Evolutionary conservation across 2,888 invertebrate species (phyloP), one percentile per base, ranked within the genome.

Genomic region (Branchellion lobata): DNA sequence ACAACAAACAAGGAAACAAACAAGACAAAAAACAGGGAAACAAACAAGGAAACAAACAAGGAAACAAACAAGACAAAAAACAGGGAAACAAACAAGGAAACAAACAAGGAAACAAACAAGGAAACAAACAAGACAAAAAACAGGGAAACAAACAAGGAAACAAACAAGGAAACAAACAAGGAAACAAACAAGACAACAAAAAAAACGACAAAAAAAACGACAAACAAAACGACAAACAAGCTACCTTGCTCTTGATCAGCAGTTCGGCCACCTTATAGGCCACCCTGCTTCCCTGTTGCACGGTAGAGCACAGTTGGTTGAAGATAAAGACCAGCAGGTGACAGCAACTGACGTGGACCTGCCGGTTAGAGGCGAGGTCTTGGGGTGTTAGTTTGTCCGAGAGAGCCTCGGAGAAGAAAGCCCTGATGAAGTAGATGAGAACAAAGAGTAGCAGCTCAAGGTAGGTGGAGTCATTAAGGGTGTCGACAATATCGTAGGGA

Each of bases 341-440:
- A 53, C 92, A 90, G 74, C 80, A 78, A 21, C 33, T 33, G n/a
- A 78, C 40, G 24, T 93, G 93, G 61, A 93, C 92, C 87, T 93
- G 87, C 80, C 92, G 90, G 87, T 94, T 94, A 78, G 92, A 92
- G 65, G 84, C 82, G 72, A 87, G 88, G 85, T 94, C 93, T 53
- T 92, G 91, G 68, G 90, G 88, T 0, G 91, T 90, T 0, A 93
- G 89, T 83, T 91, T 89, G 84, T 91, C 89, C 84, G 91, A 91
- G 81, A 92, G 92, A 61, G 92, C 88, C 86, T 92, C 91, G 18
- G 92, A 91, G 87, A 92, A 93, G 86, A 92, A 93, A 79, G 93
- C 93, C 72, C 94, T 90, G 0, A 93, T 91, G 86, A 92, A 94
- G 87, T 94, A 93, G 79, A 94, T 88, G 85, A 93, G 92, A 65